Evolutionary conservation across 2,797 vertebrate genomes (phyloP).

Genomic region (Scolopax rusticola): DNA sequence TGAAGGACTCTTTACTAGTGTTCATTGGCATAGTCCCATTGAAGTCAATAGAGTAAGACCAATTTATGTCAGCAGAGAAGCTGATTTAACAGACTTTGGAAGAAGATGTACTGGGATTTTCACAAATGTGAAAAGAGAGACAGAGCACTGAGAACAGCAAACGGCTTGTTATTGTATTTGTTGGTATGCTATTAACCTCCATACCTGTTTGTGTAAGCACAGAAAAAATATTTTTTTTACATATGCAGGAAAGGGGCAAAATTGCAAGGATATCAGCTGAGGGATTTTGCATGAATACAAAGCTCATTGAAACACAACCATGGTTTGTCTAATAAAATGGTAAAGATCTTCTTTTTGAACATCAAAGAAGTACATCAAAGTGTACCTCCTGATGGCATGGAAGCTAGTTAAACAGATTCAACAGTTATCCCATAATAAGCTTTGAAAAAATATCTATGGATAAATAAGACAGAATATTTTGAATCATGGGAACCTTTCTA

Average conservation of each 20-base stretch:
- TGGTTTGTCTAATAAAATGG: not conserved
- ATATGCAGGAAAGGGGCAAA: not conserved
- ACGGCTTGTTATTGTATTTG: not conserved
- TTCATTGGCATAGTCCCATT: not conserved
- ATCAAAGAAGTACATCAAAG: constrained; percentile 60
- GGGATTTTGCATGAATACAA: constrained; percentile 1
- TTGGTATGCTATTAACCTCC: not conserved
- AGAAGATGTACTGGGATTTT: not conserved
- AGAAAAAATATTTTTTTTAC: not conserved
- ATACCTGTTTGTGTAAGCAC: not conserved
- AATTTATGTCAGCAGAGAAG: constrained; percentile 12
- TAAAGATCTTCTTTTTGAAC: constrained; percentile 30
- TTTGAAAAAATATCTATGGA: constrained; percentile 26
- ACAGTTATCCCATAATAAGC: constrained; percentile 46
- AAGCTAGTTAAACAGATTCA: constrained; percentile 53
- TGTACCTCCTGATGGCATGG: not conserved
- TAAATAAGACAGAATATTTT: constrained; percentile 43
- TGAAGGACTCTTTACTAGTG: not conserved
- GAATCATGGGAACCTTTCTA: not conserved
- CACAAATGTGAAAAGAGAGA: not conserved
- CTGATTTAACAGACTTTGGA: not conserved
- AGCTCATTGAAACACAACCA: not conserved
- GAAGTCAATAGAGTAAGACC: constrained; percentile 34
- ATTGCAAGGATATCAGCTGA: not conserved
- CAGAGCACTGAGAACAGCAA: not conserved